Conservation (phyloP, 1,140 invertebrate genomes). For the Melanaphis sacchari region DNA sequence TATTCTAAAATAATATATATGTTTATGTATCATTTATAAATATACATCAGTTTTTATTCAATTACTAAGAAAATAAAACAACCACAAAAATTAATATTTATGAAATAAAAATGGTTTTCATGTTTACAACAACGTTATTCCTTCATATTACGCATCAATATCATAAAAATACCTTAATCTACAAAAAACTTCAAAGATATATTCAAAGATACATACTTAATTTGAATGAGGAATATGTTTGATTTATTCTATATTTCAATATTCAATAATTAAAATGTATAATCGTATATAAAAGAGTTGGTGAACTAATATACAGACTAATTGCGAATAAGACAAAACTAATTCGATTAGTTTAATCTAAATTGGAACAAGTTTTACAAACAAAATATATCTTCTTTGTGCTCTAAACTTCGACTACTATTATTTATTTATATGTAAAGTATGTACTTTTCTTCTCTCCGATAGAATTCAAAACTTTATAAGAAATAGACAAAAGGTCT, state of each 20-base stretch:
- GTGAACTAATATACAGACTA: not conserved
- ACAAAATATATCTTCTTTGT: not conserved
- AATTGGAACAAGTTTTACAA: not conserved
- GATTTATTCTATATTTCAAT: not conserved
- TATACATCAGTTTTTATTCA: not conserved
- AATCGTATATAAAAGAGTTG: not conserved
- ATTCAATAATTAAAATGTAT: not conserved
- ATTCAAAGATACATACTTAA: not conserved
- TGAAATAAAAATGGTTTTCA: not conserved
- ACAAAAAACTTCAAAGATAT: not conserved
- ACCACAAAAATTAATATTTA: no score
- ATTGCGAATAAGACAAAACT: not conserved
- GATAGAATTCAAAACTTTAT: constrained; percentile 20
- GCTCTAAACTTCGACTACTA: not conserved
- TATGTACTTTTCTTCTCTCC: not conserved
- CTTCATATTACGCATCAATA: not conserved
- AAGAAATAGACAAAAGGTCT: not conserved
- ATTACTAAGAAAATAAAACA: not conserved
- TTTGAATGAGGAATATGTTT: no score
- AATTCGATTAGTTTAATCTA: not conserved
- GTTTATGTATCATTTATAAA: no score
- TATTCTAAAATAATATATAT: no score
- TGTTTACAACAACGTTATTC: not conserved
- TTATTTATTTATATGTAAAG: constrained; percentile 8
- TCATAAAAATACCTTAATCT: not conserved